Conservation (phyloP, 2,113 vertebrate genomes). For the Excalfactoria chinensis region DNA sequence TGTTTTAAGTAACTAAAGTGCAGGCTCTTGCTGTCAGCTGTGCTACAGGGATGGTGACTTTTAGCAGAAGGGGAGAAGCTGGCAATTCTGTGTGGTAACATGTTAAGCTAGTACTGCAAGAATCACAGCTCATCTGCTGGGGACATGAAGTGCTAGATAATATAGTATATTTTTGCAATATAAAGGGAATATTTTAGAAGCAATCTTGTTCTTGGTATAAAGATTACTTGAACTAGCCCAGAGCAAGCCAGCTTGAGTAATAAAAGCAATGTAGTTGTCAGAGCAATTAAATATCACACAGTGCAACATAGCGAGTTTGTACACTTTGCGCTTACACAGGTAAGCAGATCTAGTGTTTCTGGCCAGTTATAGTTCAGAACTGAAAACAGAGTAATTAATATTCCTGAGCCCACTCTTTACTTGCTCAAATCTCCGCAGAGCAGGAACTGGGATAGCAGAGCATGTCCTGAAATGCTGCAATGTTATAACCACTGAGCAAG, state of each 20-base stretch:
- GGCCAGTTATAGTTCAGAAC: neutral
- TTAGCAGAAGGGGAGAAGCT: neutral
- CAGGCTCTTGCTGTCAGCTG: neutral
- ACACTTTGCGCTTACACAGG: neutral
- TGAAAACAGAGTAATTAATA: neutral
- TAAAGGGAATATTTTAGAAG: neutral
- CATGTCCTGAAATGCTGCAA: neutral
- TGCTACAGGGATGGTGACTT: neutral
- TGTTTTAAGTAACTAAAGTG: neutral
- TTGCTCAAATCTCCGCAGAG: neutral
- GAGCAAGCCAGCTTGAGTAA: neutral
- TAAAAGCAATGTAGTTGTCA: neutral
- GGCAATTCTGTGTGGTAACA: neutral
- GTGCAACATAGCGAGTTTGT: neutral
- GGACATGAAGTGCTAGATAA: neutral
- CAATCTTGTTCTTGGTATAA: neutral
- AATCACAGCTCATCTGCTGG: neutral
- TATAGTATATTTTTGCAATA: neutral
- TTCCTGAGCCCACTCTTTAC: neutral
- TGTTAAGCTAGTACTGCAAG: neutral
- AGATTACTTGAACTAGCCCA: neutral
- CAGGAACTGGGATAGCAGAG: neutral
- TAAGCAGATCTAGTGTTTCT: neutral
- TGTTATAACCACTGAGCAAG: neutral
- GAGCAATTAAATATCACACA: neutral